Base-by-base conservation (phyloP, 2,113 vertebrate species). In the Motacilla tschutschensis region DNA sequence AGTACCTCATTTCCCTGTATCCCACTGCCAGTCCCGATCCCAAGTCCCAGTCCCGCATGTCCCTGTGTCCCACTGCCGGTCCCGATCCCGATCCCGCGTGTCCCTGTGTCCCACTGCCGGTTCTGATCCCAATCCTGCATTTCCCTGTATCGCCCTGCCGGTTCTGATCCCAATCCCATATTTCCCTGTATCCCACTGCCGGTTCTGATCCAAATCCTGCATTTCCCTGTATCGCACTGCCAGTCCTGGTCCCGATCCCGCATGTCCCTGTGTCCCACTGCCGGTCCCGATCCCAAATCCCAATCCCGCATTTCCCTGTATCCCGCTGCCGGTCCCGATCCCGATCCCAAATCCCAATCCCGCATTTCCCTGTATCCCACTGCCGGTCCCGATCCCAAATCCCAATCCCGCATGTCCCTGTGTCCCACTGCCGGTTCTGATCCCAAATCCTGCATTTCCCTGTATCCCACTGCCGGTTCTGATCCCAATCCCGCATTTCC, bases 251-350 rank as follows among this genome's bases (percentile, higher is more conserved):
- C 48, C 26, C 28, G 8, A 5, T 53, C 29, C 29, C 29, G 0
- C 35, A 38, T 48, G 2, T 74, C 13, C 10, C 28, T 74, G 44
- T 38, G 2, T 38, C 25, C 25, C 69, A 46, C 5, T 24, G 26
- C 54, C 0, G 0, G 3, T 15, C 14, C 24, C 8, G 5, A 3
- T 29, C 18, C n/a, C 3, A 0, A 2, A 3, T 29, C 18, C n/a
- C 3, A 0, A 2, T 66, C 8, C 25, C 1, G 0, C 31, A 22
- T 57, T 2, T 72, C 25, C n/a, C n/a, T 57, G 25, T 36, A 3
- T 72, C 41, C n/a, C 41, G 5, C 6, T 36, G 41, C 51, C 4
- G 2, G 0, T 10, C 67, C 22, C 0, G 2, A 7, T 43, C n/a
- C 10, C 1, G n/a, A 33, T 33, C 33, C 33, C 33, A 33, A 0